Percentiles rank a stretch among this genome's conserved stretches.
Conservation (phyloP, 2,797 vertebrate species). For the Periparus ater region DNA sequence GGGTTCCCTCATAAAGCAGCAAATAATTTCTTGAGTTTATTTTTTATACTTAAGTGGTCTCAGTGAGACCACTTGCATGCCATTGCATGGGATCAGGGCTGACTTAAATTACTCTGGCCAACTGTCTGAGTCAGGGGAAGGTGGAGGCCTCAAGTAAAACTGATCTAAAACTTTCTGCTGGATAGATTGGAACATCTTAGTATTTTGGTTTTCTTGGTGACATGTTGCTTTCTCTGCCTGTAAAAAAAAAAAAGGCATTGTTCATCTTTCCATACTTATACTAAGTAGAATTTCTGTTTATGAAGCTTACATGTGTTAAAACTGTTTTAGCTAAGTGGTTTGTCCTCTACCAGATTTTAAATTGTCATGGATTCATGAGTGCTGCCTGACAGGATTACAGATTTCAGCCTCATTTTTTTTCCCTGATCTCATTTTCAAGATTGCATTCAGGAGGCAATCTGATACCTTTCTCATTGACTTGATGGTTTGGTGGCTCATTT, state of each 20-base stretch:
- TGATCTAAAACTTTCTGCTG: neutral
- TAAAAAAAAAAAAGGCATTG: neutral
- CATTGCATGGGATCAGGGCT: neutral
- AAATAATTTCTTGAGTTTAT: neutral
- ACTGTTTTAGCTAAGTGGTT: neutral
- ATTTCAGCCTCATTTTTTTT: neutral
- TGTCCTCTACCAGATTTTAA: neutral
- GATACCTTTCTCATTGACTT: neutral
- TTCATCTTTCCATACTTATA: neutral
- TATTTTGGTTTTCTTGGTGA: neutral
- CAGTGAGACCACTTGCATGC: neutral
- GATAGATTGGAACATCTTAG: neutral
- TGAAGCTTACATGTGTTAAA: neutral
- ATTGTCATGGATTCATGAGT: neutral
- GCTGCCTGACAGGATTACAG: neutral
- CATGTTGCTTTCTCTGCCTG: neutral
- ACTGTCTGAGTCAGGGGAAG: neutral
- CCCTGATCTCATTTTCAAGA: neutral
- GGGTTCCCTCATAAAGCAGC: neutral
- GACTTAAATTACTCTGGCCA: neutral
- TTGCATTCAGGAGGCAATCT: neutral
- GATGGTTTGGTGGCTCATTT: neutral
- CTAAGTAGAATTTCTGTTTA: neutral
- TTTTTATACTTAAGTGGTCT: neutral
- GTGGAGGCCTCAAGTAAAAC: neutral